A percentile compares a stretch with the other conserved stretches of the same genome.
These are phyloP conservation scores for Cordilura impudica DNA, from an alignment of 2,888 invertebrate genomes.

Conservation along the genomic window DNA sequence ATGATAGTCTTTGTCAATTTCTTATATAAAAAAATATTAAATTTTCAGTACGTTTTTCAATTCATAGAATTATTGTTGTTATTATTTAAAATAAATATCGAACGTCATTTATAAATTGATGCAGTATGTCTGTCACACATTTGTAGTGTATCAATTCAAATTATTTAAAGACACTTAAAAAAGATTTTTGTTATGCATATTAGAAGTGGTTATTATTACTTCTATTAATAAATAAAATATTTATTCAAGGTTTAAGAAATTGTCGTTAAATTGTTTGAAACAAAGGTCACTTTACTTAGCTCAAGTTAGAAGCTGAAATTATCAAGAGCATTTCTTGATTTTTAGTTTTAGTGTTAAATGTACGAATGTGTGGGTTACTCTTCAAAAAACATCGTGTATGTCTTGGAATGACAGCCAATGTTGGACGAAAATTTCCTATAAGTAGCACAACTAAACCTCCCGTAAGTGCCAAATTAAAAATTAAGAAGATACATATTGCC, in stretches of 20 bases:
- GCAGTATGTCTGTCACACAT: constrained; percentile 27
- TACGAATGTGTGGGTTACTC: too few relatives aligned
- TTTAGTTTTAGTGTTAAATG: too few relatives aligned
- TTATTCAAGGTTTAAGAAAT: constrained; percentile 55
- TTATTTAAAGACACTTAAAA: constrained; percentile 47
- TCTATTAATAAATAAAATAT: constrained; percentile 23
- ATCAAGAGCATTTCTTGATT: background rate
- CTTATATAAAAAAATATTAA: background rate
- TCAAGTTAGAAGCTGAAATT: background rate
- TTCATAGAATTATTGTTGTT: constrained; percentile 39
- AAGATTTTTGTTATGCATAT: constrained; percentile 40
- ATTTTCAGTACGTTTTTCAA: background rate
- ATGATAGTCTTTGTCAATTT: constrained; percentile 22
- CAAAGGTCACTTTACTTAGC: constrained; percentile 4
- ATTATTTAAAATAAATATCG: constrained; percentile 29
- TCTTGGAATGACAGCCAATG: too few relatives aligned
- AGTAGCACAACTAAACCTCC: too few relatives aligned
- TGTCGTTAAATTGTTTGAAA: background rate
- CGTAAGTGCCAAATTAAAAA: too few relatives aligned
- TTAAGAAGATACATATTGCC: too few relatives aligned
- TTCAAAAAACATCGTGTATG: too few relatives aligned
- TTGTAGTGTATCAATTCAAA: constrained; percentile 34
- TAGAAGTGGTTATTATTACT: constrained; percentile 33
- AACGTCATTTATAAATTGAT: constrained; percentile 60
- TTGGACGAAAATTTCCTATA: too few relatives aligned